Base-by-base conservation (phyloP, 2,113 vertebrate species). In the Anarrhichthys ocellatus region DNA sequence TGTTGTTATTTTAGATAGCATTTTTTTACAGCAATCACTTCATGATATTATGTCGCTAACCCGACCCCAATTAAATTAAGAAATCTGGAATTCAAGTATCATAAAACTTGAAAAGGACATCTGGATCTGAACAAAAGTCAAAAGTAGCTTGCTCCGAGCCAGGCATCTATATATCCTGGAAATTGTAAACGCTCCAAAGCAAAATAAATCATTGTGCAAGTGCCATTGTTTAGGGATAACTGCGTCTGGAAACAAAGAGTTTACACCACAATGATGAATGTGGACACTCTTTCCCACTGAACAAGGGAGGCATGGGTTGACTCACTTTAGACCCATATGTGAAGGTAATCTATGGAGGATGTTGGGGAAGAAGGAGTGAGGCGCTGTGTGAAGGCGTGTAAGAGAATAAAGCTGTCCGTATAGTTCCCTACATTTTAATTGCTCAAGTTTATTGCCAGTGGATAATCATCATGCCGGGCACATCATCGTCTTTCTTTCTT, bases 191-290 rank as follows among this genome's bases (percentile, higher is more conserved):
- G 54, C 54, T 84, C 70, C 73, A 50, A 76, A 78, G 75, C 81
- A 71, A 70, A 76, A 80, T 50, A 79, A 82, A 89, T 92, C 62
- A 87, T 90, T 90, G 78, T 80, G 68, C 79, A 71, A 80, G 79
- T 85, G 81, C 85, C 90, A 86, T 92, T 93, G 92, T 93, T 92
- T 92, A 81, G 83, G 77, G 81, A 88, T 92, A 92, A 94, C 90
- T 90, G 87, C 82, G 85, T 90, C 78, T 75, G 32, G 88, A 87
- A 91, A 92, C 90, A 89, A 89, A 87, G 88, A 85, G 80, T 80
- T 89, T 88, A 80, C 73, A 90, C 83, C 78, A 82, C 80, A 73
- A 64, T 94, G 94, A 94, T 94, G 79, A 92, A 95, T 94, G 92
- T 87, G 86, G 90, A 82, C 81, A 78, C 83, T 90, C 63, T 84